phyloP scores from a whole-genome alignment of 2,888 invertebrate species.

The Morpho helenor region DNA sequence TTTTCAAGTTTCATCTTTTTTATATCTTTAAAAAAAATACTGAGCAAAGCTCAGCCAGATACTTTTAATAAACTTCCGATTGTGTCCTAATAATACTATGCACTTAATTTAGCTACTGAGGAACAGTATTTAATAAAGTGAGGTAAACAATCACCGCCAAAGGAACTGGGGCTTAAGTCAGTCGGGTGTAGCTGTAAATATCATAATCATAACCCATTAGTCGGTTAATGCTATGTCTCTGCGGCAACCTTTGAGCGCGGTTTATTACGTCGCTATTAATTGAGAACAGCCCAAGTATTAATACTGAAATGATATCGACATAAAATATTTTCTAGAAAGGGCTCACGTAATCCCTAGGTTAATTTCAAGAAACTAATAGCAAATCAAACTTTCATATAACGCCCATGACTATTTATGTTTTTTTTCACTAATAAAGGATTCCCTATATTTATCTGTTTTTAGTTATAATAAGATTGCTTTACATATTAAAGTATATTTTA shows the following conservation, averaged over 20 bases:
- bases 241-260: constrained; percentile 62
- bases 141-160: constrained; percentile 11
- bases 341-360: neutral
- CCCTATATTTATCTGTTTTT: too few relatives aligned
- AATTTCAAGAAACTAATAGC: neutral
- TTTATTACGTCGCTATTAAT: constrained; percentile 67
- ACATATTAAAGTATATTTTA: too few relatives aligned
- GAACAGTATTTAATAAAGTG: neutral
- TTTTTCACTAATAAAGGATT: too few relatives aligned
- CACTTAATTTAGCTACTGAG: too few relatives aligned
- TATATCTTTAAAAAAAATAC: too few relatives aligned
- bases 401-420: too few relatives aligned
- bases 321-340: constrained; percentile 3
- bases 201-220: constrained; percentile 76
- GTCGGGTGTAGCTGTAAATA: constrained; percentile 69
- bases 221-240: constrained; percentile 66
- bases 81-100: too few relatives aligned
- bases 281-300: constrained; percentile 43
- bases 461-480: too few relatives aligned
- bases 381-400: neutral
- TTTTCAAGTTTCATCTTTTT: too few relatives aligned
- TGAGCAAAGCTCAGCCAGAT: too few relatives aligned
- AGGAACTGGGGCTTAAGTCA: constrained; percentile 49
- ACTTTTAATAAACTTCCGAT: neutral
- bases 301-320: constrained; percentile 15